A percentile compares a stretch with the other conserved stretches of the same genome.
Conservation (phyloP, 2,113 vertebrate genomes). For the Vireo altiloquus region DNA sequence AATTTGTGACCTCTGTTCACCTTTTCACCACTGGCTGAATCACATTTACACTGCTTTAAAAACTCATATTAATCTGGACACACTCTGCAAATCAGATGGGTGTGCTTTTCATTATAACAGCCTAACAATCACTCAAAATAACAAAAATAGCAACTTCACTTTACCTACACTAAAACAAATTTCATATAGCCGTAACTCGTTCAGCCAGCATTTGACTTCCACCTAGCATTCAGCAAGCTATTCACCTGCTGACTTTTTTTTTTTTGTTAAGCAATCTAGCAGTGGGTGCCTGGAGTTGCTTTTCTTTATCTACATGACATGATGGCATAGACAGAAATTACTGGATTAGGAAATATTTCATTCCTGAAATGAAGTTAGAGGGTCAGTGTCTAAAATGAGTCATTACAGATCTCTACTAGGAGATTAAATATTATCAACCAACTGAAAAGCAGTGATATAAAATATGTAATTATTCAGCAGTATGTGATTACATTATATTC, state of each 20-base stretch:
- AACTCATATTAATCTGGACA: slow-evolving; percentile 38
- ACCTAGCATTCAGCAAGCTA: slow-evolving; percentile 24
- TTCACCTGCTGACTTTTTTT: slow-evolving; percentile 28
- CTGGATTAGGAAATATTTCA: slow-evolving; percentile 55
- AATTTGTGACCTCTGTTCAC: slow-evolving; percentile 37
- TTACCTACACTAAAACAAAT: slow-evolving; percentile 40
- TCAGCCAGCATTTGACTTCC: neutral
- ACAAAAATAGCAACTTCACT: slow-evolving; percentile 57
- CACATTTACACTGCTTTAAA: slow-evolving; percentile 41
- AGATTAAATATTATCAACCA: slow-evolving; percentile 53
- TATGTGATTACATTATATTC: slow-evolving; percentile 10
- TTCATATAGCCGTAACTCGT: neutral
- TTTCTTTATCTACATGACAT: slow-evolving; percentile 25
- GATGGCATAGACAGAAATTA: slow-evolving; percentile 42
- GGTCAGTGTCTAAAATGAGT: slow-evolving; percentile 54
- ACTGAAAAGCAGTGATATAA: slow-evolving; percentile 36
- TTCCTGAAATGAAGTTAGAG: slow-evolving; percentile 58
- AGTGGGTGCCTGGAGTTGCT: slow-evolving; percentile 25
- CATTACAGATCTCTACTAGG: slow-evolving; percentile 42
- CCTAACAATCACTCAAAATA: slow-evolving; percentile 50
- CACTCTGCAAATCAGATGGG: neutral
- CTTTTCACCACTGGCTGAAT: slow-evolving; percentile 40
- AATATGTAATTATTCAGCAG: slow-evolving; percentile 40
- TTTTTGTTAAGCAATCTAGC: slow-evolving; percentile 40
- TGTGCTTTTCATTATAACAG: neutral